phyloP scores from a whole-genome alignment of 92 coral and sea anemone genomes.

The Galaxea fascicularis region DNA sequence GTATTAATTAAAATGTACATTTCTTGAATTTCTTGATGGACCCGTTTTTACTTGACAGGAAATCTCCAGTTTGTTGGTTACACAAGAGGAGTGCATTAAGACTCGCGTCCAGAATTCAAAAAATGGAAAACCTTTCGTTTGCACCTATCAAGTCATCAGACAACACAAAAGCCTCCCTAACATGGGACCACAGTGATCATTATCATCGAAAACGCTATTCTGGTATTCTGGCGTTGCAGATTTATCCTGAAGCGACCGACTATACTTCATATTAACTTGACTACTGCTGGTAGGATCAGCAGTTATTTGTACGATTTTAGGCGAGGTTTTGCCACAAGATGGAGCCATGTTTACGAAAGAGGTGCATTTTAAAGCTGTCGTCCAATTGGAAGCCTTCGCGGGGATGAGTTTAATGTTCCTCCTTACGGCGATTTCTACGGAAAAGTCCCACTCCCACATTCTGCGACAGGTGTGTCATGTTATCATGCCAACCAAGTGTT shows the following conservation, averaged over 20 bases:
- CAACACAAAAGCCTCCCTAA: neutral
- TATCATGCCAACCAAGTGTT: constrained; percentile 5
- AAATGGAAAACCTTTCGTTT: neutral
- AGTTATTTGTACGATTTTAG: neutral
- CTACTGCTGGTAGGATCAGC: constrained; percentile 1
- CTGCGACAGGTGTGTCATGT: constrained; percentile 13
- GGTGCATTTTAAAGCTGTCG: neutral
- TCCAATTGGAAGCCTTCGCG: constrained; percentile 12
- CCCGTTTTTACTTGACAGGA: no score
- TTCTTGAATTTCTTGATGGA: no score
- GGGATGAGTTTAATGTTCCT: constrained; percentile 1
- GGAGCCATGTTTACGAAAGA: neutral
- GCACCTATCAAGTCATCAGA: neutral
- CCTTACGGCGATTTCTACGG: constrained; percentile 19
- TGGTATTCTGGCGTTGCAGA: constrained; percentile 15
- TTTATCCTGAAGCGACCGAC: neutral
- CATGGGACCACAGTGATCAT: neutral
- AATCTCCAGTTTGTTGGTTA: no score
- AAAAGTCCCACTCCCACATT: constrained; percentile 7
- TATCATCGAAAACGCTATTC: constrained; percentile 8
- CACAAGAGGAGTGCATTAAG: no score
- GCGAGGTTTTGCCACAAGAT: neutral
- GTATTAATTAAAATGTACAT: no score
- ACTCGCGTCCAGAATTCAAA: no score
- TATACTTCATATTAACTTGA: constrained; percentile 13